A percentile compares a stretch with the other conserved stretches of the same genome.
Conservation (phyloP, 2,888 invertebrate species). For the Mechanitis mazaeus region DNA sequence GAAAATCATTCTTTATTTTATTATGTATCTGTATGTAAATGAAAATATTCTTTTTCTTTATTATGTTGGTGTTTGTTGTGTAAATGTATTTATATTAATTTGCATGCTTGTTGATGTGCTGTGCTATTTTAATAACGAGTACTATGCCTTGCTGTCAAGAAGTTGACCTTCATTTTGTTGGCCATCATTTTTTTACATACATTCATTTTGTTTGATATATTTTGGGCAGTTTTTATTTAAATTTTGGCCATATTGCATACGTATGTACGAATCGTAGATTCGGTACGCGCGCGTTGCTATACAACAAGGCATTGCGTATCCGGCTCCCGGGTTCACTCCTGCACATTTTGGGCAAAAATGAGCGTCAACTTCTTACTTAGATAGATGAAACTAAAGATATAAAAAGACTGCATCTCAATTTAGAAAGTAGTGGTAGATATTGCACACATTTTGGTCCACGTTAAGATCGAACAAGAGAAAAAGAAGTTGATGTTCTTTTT, state of each 20-base stretch:
- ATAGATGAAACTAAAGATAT: slow-evolving; percentile 62
- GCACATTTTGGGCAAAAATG: slow-evolving; percentile 85
- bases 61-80: slow-evolving; percentile 10
- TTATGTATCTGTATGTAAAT: no score
- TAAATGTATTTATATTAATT: slow-evolving; percentile 43
- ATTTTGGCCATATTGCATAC: slow-evolving; percentile 70
- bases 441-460: slow-evolving; percentile 69
- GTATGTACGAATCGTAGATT: slow-evolving; percentile 56
- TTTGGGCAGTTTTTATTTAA: slow-evolving; percentile 68
- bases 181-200: slow-evolving; percentile 86
- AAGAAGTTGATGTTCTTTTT: slow-evolving; percentile 93
- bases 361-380: slow-evolving; percentile 89
- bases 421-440: slow-evolving; percentile 74
- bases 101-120: slow-evolving; percentile 75
- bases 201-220: slow-evolving; percentile 74
- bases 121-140: slow-evolving; percentile 69
- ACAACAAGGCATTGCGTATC: slow-evolving; percentile 69
- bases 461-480: slow-evolving; percentile 68
- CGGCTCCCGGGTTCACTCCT: slow-evolving; percentile 73
- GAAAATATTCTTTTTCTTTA: neutral
- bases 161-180: slow-evolving; percentile 97
- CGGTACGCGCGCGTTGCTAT: slow-evolving; percentile 66
- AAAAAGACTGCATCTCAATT: slow-evolving; percentile 72
- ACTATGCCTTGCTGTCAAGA: slow-evolving; percentile 86
- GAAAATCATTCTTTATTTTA: no score